phyloP scores from a whole-genome alignment of 2,888 invertebrate species.

The Hypsopygia costalis region DNA sequence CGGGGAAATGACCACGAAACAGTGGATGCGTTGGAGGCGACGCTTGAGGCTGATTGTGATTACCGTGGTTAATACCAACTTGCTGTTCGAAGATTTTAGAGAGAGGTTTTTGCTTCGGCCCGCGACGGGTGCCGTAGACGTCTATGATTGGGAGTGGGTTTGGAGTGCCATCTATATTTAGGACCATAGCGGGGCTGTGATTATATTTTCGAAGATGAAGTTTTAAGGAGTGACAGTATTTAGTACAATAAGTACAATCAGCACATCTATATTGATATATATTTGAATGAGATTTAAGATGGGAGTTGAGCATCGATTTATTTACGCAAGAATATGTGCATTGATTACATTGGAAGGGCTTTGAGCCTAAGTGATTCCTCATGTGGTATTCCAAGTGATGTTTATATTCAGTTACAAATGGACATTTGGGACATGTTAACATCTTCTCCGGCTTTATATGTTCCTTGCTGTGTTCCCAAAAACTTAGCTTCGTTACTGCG shows the following conservation, averaged over 20 bases:
- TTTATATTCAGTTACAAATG: conserved; percentile 99
- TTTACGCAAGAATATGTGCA: conserved; percentile 97
- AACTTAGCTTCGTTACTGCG: conserved; percentile 92
- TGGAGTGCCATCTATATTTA: conserved; percentile 93
- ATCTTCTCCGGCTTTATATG: conserved; percentile 97
- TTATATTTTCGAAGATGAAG: conserved; percentile 95
- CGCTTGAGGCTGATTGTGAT: conserved; percentile 44
- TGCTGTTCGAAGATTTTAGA: conserved; percentile 62
- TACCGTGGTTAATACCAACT: conserved; percentile 38
- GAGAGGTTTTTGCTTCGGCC: conserved; percentile 85
- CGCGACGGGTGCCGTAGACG: conserved; percentile 93
- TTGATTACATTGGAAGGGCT: conserved; percentile 96
- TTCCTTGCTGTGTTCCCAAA: conserved; percentile 94
- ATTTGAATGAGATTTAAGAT: conserved; percentile 96
- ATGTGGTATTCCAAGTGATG: conserved; percentile 99
- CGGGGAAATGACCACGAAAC: conserved; percentile 66
- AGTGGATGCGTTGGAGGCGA: conserved; percentile 57
- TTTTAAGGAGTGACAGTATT: conserved; percentile 98
- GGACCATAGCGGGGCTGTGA: conserved; percentile 94
- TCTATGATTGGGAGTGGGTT: conserved; percentile 94
- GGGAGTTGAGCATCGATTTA: conserved; percentile 99
- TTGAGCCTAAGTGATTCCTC: conserved; percentile 95
- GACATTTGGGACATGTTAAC: conserved; percentile 94
- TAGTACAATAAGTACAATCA: conserved; percentile 97
- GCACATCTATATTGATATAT: conserved; percentile 96